Evolutionary conservation across 2,888 invertebrate genomes (phyloP), one percentile per base, ranked within the genome.

Genomic region (Agrochola circellaris): DNA sequence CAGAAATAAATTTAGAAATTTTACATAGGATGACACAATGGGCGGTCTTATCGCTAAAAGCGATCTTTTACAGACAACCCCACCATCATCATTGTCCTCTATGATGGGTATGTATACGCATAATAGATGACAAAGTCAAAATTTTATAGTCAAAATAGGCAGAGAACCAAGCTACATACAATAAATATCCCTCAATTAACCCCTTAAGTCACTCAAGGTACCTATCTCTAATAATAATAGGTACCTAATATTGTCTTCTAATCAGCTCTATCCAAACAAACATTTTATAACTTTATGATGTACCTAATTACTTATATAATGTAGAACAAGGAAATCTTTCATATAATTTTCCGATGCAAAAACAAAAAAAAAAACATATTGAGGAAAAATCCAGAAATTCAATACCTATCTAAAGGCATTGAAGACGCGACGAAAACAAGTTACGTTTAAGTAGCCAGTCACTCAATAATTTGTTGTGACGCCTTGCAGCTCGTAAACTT

Each of bases 391-490:
- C 2, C 30, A 30, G n/a, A 73, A 45, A 78, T 58, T 72, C 1
- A 51, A 58, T 72, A 51, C 20, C 51, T 51, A 48, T 58, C 38
- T 61, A 34, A 26, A 67, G 5, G 3, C 17, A 58, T 34, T 17
- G 56, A 38, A 74, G 58, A 70, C n/a, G 72, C 38, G 23, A 26
- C 54, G 30, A 73, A 83, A 83, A 83, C 80, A 61, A 80, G 73
- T 80, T 68, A 34, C 38, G 20, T 70, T 74, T 60, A 82, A 79
- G 73, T 67, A 65, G 26, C 13, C 58, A 83, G 68, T 26, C 71
- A 65, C 38, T 71, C 73, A 30, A 54, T 79, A 80, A 80, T 80
- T 73, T 77, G 77, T 83, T 74, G 60, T 62, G 81, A 72, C 81
- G 77, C 42, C 26, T 67, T 42, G 70, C 67, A 60, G 54, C 66